Evolutionary conservation across 1,140 invertebrate genomes (phyloP).

Genomic region (Teleogryllus occipitalis): DNA sequence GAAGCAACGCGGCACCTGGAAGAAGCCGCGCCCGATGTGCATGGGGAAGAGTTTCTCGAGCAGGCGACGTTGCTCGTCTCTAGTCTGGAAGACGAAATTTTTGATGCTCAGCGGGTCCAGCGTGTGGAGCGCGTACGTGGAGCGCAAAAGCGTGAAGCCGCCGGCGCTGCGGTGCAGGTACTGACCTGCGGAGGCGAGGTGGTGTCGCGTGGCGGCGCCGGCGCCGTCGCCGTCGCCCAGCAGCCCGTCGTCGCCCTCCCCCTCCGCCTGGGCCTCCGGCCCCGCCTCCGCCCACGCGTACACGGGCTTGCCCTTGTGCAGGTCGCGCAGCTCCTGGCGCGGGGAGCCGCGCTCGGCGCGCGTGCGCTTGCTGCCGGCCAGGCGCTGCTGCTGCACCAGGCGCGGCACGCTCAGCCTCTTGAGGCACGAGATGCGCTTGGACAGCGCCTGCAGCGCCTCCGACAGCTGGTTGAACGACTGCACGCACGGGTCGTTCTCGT

Average conservation of each 20-base stretch:
- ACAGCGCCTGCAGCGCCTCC: neutral
- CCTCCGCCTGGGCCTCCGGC: neutral
- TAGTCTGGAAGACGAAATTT: neutral
- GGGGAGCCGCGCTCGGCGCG: no score
- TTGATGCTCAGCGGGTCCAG: neutral
- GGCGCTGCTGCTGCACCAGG: neutral
- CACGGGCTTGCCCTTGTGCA: no score
- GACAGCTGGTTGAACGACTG: neutral
- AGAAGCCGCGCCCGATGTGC: neutral
- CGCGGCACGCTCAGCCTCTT: neutral
- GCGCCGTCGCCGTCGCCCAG: no score
- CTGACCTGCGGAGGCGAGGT: neutral
- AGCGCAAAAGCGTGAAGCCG: neutral
- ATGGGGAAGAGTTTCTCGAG: neutral
- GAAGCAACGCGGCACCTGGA: neutral
- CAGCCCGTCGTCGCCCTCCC: no score
- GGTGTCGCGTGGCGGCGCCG: neutral
- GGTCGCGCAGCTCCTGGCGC: no score
- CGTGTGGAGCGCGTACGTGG: neutral
- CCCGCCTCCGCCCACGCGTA: no score
- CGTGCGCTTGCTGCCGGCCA: neutral
- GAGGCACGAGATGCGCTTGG: neutral
- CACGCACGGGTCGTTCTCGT: neutral
- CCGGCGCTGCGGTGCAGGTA: neutral
- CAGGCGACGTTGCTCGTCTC: neutral